These are phyloP conservation scores for Cerceris rybyensis DNA, from an alignment of 2,888 invertebrate genomes.

Conservation along the genomic window DNA sequence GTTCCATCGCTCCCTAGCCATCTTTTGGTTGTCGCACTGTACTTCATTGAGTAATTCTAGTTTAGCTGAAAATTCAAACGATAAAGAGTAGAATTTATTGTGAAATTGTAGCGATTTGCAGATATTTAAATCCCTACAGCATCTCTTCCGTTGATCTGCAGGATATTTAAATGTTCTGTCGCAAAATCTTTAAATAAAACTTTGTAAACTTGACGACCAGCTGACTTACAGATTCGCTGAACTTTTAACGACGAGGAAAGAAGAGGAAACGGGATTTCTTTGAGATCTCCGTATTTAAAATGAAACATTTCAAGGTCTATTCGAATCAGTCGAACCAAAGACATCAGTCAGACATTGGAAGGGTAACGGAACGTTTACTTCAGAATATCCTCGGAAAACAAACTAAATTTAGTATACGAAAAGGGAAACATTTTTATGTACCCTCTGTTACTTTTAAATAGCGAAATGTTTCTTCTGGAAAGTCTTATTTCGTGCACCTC, in stretches of 20 bases:
- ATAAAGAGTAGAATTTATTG: not conserved
- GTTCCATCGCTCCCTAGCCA: too few relatives aligned
- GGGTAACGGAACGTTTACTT: slow-evolving; percentile 33
- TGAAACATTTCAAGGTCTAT: slow-evolving; percentile 40
- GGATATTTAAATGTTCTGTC: too few relatives aligned
- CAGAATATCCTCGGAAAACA: slow-evolving; percentile 45
- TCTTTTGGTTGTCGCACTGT: too few relatives aligned
- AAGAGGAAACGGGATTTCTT: slow-evolving; percentile 20
- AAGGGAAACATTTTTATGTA: slow-evolving; percentile 22
- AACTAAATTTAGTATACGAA: slow-evolving; percentile 47
- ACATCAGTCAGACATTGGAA: slow-evolving; percentile 19
- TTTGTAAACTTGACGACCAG: too few relatives aligned
- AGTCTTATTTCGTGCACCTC: not conserved
- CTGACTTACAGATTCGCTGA: not conserved
- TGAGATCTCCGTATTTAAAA: slow-evolving; percentile 33
- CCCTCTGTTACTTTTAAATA: slow-evolving; percentile 14
- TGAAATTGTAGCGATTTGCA: not conserved
- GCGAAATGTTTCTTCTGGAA: slow-evolving; percentile 14
- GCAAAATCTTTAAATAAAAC: too few relatives aligned
- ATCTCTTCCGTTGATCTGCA: too few relatives aligned
- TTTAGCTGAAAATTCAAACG: not conserved
- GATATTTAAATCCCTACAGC: not conserved
- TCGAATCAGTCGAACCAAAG: slow-evolving; percentile 50
- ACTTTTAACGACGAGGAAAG: not conserved
- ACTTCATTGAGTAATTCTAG: not conserved